Evolutionary conservation across 2,113 vertebrate species (phyloP).

Genomic region (Leptobrachium leishanense): DNA sequence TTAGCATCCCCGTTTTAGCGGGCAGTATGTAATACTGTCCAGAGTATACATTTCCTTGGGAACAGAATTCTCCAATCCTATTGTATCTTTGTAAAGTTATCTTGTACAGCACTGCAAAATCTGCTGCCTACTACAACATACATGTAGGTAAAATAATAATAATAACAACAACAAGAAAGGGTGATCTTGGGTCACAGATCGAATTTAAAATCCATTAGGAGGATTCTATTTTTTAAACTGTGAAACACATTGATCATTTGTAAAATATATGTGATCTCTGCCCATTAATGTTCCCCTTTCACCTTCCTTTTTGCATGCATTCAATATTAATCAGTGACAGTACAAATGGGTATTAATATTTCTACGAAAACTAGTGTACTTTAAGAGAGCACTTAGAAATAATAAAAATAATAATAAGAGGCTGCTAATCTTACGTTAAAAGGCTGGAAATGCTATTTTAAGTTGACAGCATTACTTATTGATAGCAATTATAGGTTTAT

Average conservation of each 20-base stretch:
- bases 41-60: too few relatives aligned
- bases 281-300: too few relatives aligned
- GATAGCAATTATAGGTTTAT: constrained; percentile 44
- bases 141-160: too few relatives aligned
- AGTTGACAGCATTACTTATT: constrained; percentile 33
- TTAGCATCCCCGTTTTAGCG: too few relatives aligned
- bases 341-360: constrained; percentile 42
- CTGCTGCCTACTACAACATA: too few relatives aligned
- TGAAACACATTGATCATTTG: neutral
- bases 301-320: neutral
- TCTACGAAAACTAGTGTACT: constrained; percentile 30
- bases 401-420: constrained; percentile 12
- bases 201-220: too few relatives aligned
- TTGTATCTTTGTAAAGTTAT: too few relatives aligned
- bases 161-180: too few relatives aligned
- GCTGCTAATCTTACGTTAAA: constrained; percentile 23
- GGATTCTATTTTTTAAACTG: neutral
- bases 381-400: constrained; percentile 24
- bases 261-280: neutral
- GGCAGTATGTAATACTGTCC: too few relatives aligned
- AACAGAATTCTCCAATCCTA: too few relatives aligned
- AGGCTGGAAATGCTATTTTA: constrained; percentile 38
- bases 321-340: constrained; percentile 32
- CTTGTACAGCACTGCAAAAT: too few relatives aligned
- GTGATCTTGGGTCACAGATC: too few relatives aligned